Evolutionary conservation across 2,888 invertebrate genomes (phyloP), one percentile per base, ranked within the genome.

Genomic region (Nymphalis urticae): DNA sequence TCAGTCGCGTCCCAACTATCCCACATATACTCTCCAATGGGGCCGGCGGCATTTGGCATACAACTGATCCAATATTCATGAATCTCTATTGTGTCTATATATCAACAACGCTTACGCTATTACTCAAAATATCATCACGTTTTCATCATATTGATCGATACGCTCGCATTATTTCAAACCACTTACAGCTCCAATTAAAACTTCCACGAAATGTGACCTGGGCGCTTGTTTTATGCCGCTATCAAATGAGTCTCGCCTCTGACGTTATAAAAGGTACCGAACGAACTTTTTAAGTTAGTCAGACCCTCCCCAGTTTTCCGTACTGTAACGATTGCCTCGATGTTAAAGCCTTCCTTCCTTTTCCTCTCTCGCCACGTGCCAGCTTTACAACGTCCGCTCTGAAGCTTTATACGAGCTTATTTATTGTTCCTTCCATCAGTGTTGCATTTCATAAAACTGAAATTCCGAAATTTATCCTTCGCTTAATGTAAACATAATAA

Each of bases 51-150:
- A 67, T 66, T 73, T 70, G 75, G 68, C 68, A 67, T 74, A 69
- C 72, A 61, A 70, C 73, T 76, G 73, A 78, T 82, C 54, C 79
- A 79, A 80, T 82, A 82, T 82, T 81, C 80, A 83, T 84, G 80
- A 79, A 79, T 48, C 72, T 79, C 70, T 73, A 77, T 78, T 75
- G 74, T 78, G 72, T 68, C 66, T 66, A 61, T 47, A 32, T 54
- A 66, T 69, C 53, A 48, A 27, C 27, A 54, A 54, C 17, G 17
- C 54, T 54, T 54, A 56, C 7, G 27, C 27, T 32, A 32, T 69
- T 63, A 67, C 68, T 67, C 56, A 68, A 70, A 53, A 73, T 56
- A 51, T 17, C 24, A 42, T 53, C 24, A n/a, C 17, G 58, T 59
- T 59, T 66, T 59, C 58, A 58, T 54, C 16, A 53, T 60, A 48